Conservation (phyloP, 2,113 vertebrate genomes). For the Ameiurus melas region DNA sequence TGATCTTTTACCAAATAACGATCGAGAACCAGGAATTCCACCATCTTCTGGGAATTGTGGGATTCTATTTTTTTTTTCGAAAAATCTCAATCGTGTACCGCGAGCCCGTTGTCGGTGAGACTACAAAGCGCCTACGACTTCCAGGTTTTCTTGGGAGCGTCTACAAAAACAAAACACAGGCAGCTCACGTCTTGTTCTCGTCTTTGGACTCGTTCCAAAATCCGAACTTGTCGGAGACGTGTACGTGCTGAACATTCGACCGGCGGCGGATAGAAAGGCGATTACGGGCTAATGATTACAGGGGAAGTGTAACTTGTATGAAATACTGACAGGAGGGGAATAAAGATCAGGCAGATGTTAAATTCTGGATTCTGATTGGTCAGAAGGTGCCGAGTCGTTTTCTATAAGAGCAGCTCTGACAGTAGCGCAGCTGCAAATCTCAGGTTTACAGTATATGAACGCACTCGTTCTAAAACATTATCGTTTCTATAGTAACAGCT, state of each 20-base stretch:
- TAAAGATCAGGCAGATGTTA: background rate
- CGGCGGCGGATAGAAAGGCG: background rate
- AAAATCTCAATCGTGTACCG: background rate
- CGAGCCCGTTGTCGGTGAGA: background rate
- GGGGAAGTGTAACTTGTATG: background rate
- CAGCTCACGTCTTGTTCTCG: background rate
- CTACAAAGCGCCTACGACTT: background rate
- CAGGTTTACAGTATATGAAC: background rate
- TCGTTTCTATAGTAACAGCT: background rate
- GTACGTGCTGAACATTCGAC: background rate
- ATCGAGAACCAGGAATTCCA: background rate
- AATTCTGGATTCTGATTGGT: background rate
- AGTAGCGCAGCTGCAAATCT: background rate
- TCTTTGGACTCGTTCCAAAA: background rate
- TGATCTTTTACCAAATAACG: background rate
- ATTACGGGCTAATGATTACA: background rate
- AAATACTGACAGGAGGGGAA: background rate
- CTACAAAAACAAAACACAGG: background rate
- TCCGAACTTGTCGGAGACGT: background rate
- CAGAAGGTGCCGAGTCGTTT: background rate
- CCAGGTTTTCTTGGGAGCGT: background rate
- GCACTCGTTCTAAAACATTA: background rate
- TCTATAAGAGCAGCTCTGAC: background rate
- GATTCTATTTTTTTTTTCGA: background rate
- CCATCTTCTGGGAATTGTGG: background rate